phyloP scores from a whole-genome alignment of 2,797 vertebrate species.

The Pseudochirops corinnae region DNA sequence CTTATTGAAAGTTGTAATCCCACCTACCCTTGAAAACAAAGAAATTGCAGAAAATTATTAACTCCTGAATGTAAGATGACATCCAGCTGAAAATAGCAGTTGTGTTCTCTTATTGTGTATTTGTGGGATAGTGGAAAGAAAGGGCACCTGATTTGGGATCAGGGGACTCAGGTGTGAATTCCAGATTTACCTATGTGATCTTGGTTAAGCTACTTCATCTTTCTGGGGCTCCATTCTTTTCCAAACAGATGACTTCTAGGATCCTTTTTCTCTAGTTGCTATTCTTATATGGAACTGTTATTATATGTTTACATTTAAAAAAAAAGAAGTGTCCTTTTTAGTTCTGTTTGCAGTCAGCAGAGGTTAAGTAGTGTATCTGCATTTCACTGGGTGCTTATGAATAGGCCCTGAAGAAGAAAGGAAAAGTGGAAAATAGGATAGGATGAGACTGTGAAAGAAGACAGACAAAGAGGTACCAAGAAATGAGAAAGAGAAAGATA shows the following conservation, averaged over 20 bases:
- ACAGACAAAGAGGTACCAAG: background rate
- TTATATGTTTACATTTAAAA: background rate
- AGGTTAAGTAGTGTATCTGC: background rate
- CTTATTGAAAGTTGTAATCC: background rate
- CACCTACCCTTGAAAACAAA: background rate
- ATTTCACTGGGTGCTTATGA: background rate
- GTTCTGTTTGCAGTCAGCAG: background rate
- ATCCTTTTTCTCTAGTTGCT: background rate
- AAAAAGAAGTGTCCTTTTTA: background rate
- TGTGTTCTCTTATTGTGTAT: background rate
- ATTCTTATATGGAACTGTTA: background rate
- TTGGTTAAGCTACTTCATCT: background rate
- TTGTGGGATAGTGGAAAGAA: background rate
- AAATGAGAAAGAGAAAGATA: background rate
- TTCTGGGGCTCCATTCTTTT: background rate
- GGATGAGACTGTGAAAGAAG: background rate
- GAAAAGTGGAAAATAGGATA: background rate
- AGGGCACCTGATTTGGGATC: background rate
- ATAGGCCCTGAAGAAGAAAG: background rate
- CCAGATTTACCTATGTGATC: background rate
- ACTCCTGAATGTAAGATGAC: background rate
- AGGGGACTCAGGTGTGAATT: background rate
- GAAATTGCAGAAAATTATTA: background rate
- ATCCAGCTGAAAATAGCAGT: background rate
- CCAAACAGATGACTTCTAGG: background rate